Evolutionary conservation across 53 echinoderm and acorn worm species (phyloP), one percentile per base, ranked within the genome.

Genomic region (Pentamera pediparva): DNA sequence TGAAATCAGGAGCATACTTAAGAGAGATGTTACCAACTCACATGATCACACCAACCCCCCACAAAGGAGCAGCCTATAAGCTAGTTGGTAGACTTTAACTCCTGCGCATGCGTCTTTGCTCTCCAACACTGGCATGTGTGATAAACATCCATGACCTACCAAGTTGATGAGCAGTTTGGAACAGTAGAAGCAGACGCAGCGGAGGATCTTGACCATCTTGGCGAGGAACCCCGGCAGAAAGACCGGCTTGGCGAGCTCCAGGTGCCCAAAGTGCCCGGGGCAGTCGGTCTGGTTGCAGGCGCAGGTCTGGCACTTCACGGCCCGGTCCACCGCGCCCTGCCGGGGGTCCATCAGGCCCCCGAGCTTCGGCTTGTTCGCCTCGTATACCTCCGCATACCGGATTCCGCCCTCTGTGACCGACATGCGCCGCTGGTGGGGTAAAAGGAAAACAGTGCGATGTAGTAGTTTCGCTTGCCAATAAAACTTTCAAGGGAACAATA

Each of bases 311-410:
- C 98, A 98, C 35, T 91, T 79, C 10, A 91, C 75, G 17, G 76
- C 55, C 22, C 98, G 56, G 59, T 98, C 98, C 6, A 89, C 80
- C 40, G 86, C 89, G 24, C 98, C 98, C 70, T 96, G 92, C 45
- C 98, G 76, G 3, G 98, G 98, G 65, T 98, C 98, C 98, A 98
- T 98, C 76, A 98, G 74, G 17, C 98, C 98, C 45, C 92, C 89
- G 40, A 91, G 81, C 78, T 98, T 98, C 6, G 98, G 98, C 51
- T 88, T 87, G 59, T 84, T 84, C 2, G 83, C 92, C 45, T 92
- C 98, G 83, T 85, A 87, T n/a, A 81, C 74, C 65, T 98, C 98
- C 10, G 98, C 72, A 60, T 81, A 92, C 37, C 77, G 78, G 32
- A 92, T 86, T 26, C 96, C 96, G 15, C 91, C 91, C 57, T 98